Conservation (phyloP, 2,888 invertebrate species). For the Drosophila percnosoma region DNA sequence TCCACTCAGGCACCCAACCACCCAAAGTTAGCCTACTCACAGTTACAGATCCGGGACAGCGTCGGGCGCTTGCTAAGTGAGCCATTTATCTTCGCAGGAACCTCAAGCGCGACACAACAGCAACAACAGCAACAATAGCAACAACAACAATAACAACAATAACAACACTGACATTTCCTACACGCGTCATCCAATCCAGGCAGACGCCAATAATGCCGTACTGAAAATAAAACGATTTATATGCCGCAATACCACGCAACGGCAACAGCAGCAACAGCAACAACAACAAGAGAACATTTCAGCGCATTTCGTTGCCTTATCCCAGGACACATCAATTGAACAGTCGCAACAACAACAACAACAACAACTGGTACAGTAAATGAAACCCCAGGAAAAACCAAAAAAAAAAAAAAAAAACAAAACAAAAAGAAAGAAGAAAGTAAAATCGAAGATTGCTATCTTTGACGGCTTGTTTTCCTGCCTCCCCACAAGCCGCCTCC, state of each 20-base stretch:
- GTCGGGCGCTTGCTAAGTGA: constrained; percentile 78
- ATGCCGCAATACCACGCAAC: constrained; percentile 70
- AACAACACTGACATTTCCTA: constrained; percentile 68
- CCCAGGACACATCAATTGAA: constrained; percentile 74
- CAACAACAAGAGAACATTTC: constrained; percentile 59
- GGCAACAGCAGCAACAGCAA: constrained; percentile 47
- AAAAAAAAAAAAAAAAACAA: constrained; percentile 26
- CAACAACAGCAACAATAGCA: constrained; percentile 57
- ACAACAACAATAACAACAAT: constrained; percentile 39
- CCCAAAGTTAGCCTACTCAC: constrained; percentile 20
- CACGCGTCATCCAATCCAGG: constrained; percentile 74
- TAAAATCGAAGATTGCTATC: constrained; percentile 84
- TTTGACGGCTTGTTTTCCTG: constrained; percentile 80
- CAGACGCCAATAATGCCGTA: constrained; percentile 73
- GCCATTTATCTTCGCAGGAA: constrained; percentile 84
- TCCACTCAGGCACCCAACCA: constrained; percentile 9
- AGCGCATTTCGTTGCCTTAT: constrained; percentile 62
- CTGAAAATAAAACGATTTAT: constrained; percentile 81
- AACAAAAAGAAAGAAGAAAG: constrained; percentile 43
- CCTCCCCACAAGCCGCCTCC: constrained; percentile 38
- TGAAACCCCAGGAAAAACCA: constrained; percentile 57
- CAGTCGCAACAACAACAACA: constrained; percentile 46
- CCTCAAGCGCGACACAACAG: constrained; percentile 76
- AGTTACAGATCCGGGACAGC: constrained; percentile 19
- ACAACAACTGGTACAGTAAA: constrained; percentile 58